phyloP scores from a whole-genome alignment of 2,888 invertebrate genomes.

The Helicoverpa assulta region DNA sequence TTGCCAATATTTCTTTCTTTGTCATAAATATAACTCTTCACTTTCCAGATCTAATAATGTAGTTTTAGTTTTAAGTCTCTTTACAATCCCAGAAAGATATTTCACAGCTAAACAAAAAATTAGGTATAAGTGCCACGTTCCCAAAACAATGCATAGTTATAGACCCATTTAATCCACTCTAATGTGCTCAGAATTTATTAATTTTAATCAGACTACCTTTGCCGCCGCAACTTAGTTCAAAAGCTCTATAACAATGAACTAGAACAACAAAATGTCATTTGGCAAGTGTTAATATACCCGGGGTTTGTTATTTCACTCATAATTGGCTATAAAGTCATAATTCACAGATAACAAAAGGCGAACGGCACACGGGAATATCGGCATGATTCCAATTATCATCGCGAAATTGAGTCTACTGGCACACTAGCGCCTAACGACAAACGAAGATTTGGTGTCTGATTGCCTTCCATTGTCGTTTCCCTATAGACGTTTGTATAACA shows the following conservation, averaged over 20 bases:
- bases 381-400: conserved; percentile 84
- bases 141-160: conserved; percentile 10
- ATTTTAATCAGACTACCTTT: conserved; percentile 35
- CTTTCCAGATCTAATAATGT: conserved; percentile 19
- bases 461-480: conserved; percentile 54
- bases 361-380: conserved; percentile 75
- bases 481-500: conserved; percentile 44
- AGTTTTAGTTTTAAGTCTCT: conserved; percentile 1
- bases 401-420: conserved; percentile 77
- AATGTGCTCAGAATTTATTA: conserved; percentile 27
- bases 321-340: conserved; percentile 83
- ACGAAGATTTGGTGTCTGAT: conserved; percentile 41
- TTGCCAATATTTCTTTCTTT: conserved; percentile 32
- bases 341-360: conserved; percentile 82
- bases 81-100: no score
- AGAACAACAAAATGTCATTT: conserved; percentile 63
- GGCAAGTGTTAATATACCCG: conserved; percentile 66
- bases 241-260: conserved; percentile 55
- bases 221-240: conserved; percentile 36
- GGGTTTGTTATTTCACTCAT: conserved; percentile 73
- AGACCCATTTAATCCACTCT: not conserved
- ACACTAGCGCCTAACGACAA: conserved; percentile 49
- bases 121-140: not conserved
- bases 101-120: no score
- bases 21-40: conserved; percentile 15